phyloP scores from a whole-genome alignment of 92 coral and sea anemone genomes.

The Paragorgia papillata region DNA sequence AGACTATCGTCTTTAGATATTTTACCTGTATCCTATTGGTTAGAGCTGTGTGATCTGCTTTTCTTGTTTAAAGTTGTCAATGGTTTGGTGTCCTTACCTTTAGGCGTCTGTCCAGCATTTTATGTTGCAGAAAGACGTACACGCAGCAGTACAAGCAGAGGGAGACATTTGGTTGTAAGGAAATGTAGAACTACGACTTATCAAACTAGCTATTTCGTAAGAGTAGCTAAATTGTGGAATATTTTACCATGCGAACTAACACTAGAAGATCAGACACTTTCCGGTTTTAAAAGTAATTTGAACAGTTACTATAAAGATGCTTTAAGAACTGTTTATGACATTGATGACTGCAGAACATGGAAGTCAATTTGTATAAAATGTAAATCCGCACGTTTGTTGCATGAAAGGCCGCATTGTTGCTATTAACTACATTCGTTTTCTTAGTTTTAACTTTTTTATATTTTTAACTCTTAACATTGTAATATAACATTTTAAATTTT shows the following conservation, averaged over 20 bases:
- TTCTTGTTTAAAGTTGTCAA: not conserved
- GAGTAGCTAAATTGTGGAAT: no score
- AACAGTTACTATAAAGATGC: not conserved
- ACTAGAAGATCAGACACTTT: slow-evolving; percentile 2
- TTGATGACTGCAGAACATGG: slow-evolving; percentile 2
- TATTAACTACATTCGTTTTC: no score
- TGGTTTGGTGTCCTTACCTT: not conserved
- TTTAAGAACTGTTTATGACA: not conserved
- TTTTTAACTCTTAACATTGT: no score
- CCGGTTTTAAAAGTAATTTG: not conserved
- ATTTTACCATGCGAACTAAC: not conserved
- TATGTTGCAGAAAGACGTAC: slow-evolving; percentile 6
- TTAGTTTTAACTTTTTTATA: no score
- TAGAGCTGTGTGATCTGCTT: not conserved
- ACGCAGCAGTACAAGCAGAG: not conserved
- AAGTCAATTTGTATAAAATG: not conserved
- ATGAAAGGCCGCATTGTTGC: slow-evolving; percentile 6
- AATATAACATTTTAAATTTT: no score
- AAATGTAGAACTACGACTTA: not conserved
- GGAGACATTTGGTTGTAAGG: not conserved
- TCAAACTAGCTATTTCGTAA: not conserved
- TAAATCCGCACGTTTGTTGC: not conserved
- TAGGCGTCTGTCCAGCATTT: not conserved
- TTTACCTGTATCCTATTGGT: slow-evolving; percentile 7
- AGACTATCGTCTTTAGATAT: slow-evolving; percentile 4